A percentile compares a stretch with the other conserved stretches of the same genome.
These are phyloP conservation scores for Periophthalmodon schlosseri DNA, from an alignment of 2,113 vertebrate species.

Conservation along the genomic window DNA sequence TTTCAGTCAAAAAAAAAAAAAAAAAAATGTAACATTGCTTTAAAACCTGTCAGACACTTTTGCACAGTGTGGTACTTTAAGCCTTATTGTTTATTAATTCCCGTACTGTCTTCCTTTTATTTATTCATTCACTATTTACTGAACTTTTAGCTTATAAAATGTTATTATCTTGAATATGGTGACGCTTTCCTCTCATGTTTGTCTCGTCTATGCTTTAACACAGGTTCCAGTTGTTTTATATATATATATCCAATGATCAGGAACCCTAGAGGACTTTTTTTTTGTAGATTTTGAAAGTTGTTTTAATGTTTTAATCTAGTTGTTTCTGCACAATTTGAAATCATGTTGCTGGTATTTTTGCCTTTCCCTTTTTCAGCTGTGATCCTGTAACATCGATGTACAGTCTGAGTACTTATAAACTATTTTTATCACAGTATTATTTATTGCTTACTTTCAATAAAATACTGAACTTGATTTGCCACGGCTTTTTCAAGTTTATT, in stretches of 20 bases:
- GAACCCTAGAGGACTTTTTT: slow-evolving; percentile 51
- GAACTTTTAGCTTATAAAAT: slow-evolving; percentile 37
- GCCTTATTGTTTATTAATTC: slow-evolving; percentile 85
- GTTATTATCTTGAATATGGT: slow-evolving; percentile 50
- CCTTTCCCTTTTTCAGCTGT: slow-evolving; percentile 79
- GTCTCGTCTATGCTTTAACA: slow-evolving; percentile 34
- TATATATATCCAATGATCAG: slow-evolving; percentile 11
- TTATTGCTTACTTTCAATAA: slow-evolving; percentile 99
- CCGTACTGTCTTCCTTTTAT: slow-evolving; percentile 52
- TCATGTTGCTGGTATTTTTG: slow-evolving; percentile 78
- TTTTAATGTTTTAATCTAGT: slow-evolving; percentile 67
- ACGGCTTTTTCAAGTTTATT: slow-evolving; percentile 83
- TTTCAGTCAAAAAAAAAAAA: background rate
- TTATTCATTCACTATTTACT: slow-evolving; percentile 56
- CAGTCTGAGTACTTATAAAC: slow-evolving; percentile 94
- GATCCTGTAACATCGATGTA: slow-evolving; percentile 96
- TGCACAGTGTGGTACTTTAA: slow-evolving; percentile 63
- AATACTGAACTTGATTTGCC: slow-evolving; percentile 94
- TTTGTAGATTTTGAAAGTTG: slow-evolving; percentile 68
- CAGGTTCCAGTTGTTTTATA: slow-evolving; percentile 45
- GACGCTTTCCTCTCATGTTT: slow-evolving; percentile 36
- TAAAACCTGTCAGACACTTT: background rate
- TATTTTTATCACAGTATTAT: slow-evolving; percentile 99
- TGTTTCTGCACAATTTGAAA: slow-evolving; percentile 79
- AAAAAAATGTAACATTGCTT: background rate